Evolutionary conservation across 2,888 invertebrate species (phyloP), one percentile per base, ranked within the genome.

Genomic region (Drosophila emarginata): DNA sequence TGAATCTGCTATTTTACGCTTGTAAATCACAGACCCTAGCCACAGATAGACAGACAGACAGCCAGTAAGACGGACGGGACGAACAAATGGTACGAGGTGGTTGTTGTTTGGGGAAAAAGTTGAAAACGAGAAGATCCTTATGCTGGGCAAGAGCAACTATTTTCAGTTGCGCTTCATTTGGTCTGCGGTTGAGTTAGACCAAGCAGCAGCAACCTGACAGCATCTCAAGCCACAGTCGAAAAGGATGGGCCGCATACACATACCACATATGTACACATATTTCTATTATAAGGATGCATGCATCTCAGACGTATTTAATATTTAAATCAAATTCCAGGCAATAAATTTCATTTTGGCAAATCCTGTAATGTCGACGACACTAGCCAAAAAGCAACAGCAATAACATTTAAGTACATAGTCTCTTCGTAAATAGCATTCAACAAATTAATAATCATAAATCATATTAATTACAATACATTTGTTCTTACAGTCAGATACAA

Each of bases 1-100:
- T 84, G 81, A 52, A 73, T 72, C 70, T 84, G 79, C 81, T 80
- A 87, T 82, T 82, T 82, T 73, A 84, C 81, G 81, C 87, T 84
- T 82, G 81, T 82, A 87, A 82, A 87, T 82, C 81, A 84, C 77
- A 84, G 74, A 64, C 71, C 71, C 69, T 64, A 84, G 66, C 81
- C 81, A 75, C 81, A 87, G 77, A 61, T 81, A 87, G 79, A 52
- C 64, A 61, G 65, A 15, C 32, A 36, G 26, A 28, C 26, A 18
- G 28, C 58, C 64, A 63, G 64, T 53, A 53, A 58, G 32, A 75
- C 81, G 84, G 74, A 61, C 79, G 80, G 79, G 65, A 21, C 32
- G 18, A 14, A 28, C 26, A 18, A 23, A 59, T 59, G 54, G 72
- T 57, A 53, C 57, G 32, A 15, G 5, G 11, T 18, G 39, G n/a